Evolutionary conservation across 2,888 invertebrate species (phyloP).

Genomic region (Calliopum simillimum): DNA sequence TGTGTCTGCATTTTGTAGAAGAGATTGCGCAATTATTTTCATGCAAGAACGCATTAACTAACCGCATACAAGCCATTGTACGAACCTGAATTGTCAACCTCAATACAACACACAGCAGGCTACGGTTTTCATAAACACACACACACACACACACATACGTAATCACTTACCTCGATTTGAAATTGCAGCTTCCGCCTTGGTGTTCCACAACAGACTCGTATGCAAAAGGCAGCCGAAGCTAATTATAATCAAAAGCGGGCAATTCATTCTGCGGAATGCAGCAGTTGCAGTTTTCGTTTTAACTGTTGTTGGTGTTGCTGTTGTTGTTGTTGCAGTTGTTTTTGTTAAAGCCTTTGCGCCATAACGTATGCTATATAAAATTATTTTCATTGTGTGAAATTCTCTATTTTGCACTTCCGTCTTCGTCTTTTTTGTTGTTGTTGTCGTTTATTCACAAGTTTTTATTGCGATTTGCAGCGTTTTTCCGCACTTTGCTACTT

Average conservation of each 20-base stretch:
- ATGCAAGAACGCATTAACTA: no score
- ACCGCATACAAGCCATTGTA: not conserved
- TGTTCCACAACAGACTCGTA: slow-evolving; percentile 57
- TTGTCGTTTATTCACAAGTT: slow-evolving; percentile 25
- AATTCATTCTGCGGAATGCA: slow-evolving; percentile 57
- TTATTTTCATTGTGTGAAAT: slow-evolving; percentile 54
- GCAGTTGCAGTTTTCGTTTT: slow-evolving; percentile 15
- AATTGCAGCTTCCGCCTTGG: slow-evolving; percentile 61
- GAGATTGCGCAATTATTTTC: no score
- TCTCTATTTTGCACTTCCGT: slow-evolving; percentile 15
- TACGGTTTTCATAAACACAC: not conserved
- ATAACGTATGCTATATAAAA: slow-evolving; percentile 56
- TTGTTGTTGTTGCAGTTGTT: slow-evolving; percentile 38
- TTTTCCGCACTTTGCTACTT: not conserved
- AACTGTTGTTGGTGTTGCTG: slow-evolving; percentile 39
- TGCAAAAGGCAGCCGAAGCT: slow-evolving; percentile 65
- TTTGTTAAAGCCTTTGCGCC: slow-evolving; percentile 41
- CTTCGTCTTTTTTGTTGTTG: not conserved
- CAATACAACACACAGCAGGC: not conserved
- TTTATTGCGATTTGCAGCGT: slow-evolving; percentile 18
- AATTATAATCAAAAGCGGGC: slow-evolving; percentile 66
- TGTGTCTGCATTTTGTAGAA: no score
- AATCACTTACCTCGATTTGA: slow-evolving; percentile 67
- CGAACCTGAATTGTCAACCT: not conserved
- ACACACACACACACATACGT: no score